Conservation (phyloP, 2,888 invertebrate genomes). For the Lysandra coridon region DNA sequence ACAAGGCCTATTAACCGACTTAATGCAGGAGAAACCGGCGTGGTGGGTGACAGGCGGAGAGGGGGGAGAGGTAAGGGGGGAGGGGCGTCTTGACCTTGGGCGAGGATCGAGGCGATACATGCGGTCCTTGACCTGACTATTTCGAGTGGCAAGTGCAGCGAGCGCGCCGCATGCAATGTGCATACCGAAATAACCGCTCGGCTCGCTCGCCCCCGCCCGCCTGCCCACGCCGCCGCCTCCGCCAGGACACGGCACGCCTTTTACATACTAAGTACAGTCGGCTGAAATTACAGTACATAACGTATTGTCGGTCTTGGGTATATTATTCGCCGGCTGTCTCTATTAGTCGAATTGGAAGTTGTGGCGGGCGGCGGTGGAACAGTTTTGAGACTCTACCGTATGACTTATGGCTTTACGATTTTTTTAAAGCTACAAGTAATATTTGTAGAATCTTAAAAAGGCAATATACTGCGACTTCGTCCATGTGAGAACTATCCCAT, state of each 20-base stretch:
- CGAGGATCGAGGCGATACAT: conserved; percentile 74
- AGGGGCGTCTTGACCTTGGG: conserved; percentile 75
- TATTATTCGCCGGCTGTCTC: not conserved
- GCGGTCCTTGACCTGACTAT: conserved; percentile 81
- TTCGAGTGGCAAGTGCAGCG: conserved; percentile 79
- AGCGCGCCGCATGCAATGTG: conserved; percentile 76
- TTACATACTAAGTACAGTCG: conserved; percentile 40
- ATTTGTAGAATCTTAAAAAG: too few relatives aligned
- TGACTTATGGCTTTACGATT: not conserved
- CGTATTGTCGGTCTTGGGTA: not conserved
- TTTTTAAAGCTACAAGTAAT: too few relatives aligned
- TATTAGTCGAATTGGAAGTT: not conserved
- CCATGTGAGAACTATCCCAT: too few relatives aligned
- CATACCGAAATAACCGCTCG: conserved; percentile 79
- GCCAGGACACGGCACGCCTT: conserved; percentile 68
- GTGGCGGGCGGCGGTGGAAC: not conserved
- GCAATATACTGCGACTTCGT: too few relatives aligned
- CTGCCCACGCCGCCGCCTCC: conserved; percentile 41
- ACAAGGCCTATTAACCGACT: conserved; percentile 47
- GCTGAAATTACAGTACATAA: not conserved
- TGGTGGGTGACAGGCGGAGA: conserved; percentile 44
- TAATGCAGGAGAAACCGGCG: conserved; percentile 47
- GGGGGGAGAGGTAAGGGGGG: conserved; percentile 46
- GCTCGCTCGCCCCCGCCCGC: conserved; percentile 51
- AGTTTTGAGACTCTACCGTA: not conserved